Evolutionary conservation across 1,140 invertebrate species (phyloP), one percentile per base, ranked within the genome.

Genomic region (Microvelia longipes): DNA sequence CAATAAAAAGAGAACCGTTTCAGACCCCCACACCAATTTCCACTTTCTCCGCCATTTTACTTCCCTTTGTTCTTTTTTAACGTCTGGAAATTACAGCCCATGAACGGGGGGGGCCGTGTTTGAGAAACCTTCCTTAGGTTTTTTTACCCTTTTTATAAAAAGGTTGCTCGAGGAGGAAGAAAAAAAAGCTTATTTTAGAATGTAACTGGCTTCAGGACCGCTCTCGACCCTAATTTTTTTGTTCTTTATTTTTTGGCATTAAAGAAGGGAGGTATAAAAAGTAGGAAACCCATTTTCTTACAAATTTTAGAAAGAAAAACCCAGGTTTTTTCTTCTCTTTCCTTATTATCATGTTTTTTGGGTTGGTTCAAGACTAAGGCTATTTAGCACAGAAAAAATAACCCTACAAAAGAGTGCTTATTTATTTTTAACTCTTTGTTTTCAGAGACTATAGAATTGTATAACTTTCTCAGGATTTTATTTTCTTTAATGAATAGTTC

Each of bases 51-150:
- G 70, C 70, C 71, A 73, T 73, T 73, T 73, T 73, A 73, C 70
- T 71, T 71, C 72, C 72, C 72, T 73, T 73, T 73, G 72, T 73
- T 73, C 72, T 73, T 73, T 73, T 73, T 73, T 70, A 73, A 71
- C 69, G 70, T 73, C 70, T 73, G 65, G 72, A 73, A 73, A 73
- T 73, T 73, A 64, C 71, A 68, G 66, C 63, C 73, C 64, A 29
- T n/a, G n/a, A n/a, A n/a, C n/a, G n/a, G n/a, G n/a, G 19, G 35
- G 35, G 35, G 35, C 61, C 65, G 15, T 27, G 11, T 27, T 66
- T 26, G 65, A 29, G 28, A 29, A 68, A 50, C 28, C 30, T 35
- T 61, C 67, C 67, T 60, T 30, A 27, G 24, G 25, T 66, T 28
- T 28, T 66, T 28, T 66, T 27, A 28, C 19, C 65, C 28, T 68